Conservation (phyloP, 2,888 invertebrate genomes). For the Cantharis nigra region DNA sequence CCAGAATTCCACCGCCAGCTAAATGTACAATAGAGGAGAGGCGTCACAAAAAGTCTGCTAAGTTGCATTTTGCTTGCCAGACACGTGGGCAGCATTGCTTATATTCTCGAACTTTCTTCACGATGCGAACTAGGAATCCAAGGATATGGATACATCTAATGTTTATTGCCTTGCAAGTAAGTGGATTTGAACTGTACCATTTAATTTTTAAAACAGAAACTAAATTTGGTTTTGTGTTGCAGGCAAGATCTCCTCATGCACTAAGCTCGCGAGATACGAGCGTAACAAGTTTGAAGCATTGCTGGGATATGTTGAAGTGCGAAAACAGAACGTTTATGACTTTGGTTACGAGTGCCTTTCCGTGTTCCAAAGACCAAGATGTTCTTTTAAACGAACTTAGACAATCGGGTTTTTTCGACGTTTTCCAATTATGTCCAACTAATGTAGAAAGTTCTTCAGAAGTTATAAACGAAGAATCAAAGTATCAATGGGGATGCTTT, state of each 20-base stretch:
- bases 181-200: not conserved
- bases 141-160: conserved; percentile 94
- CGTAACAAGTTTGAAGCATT: conserved; percentile 83
- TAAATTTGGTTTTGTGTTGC: conserved; percentile 11
- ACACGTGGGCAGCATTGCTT: conserved; percentile 83
- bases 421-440: conserved; percentile 77
- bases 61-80: conserved; percentile 88
- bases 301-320: conserved; percentile 93
- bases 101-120: conserved; percentile 79
- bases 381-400: conserved; percentile 83
- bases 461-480: conserved; percentile 61
- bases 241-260: conserved; percentile 76
- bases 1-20: conserved; percentile 85
- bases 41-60: conserved; percentile 84
- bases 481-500: conserved; percentile 85
- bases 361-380: conserved; percentile 89
- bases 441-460: conserved; percentile 57
- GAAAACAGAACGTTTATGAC: conserved; percentile 89
- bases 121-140: conserved; percentile 79
- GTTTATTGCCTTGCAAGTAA: conserved; percentile 84
- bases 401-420: conserved; percentile 87
- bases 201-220: too few relatives aligned
- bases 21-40: conserved; percentile 92
- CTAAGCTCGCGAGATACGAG: conserved; percentile 80
- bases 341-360: conserved; percentile 92